Evolutionary conservation across 2,888 invertebrate species (phyloP).

Genomic region (Tyria jacobaeae): DNA sequence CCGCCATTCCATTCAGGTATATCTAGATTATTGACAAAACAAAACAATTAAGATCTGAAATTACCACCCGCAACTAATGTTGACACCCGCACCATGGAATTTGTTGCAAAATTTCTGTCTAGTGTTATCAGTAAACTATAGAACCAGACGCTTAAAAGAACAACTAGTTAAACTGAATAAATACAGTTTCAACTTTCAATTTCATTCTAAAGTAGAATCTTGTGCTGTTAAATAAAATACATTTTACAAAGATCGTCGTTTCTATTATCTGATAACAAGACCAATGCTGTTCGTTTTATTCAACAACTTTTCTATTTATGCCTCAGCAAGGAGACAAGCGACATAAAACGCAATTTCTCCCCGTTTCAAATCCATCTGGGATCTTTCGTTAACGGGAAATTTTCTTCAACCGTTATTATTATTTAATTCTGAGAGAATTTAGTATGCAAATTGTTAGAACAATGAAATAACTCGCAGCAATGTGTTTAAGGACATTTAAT

Average conservation of each 20-base stretch:
- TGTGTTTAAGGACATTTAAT: neutral
- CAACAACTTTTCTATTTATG: conserved; percentile 24
- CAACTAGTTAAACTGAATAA: too few species aligned
- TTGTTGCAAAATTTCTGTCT: too few species aligned
- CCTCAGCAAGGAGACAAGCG: conserved; percentile 10
- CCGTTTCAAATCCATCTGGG: conserved; percentile 10
- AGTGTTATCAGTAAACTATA: too few species aligned
- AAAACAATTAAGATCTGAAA: too few species aligned
- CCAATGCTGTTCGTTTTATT: conserved; percentile 7
- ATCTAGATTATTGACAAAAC: too few species aligned
- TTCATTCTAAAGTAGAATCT: neutral
- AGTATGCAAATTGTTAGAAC: conserved; percentile 37
- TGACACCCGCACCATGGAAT: too few species aligned
- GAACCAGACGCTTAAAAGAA: too few species aligned
- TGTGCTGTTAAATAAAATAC: neutral
- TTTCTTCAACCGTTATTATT: conserved; percentile 33
- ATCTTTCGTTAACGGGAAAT: conserved; percentile 30
- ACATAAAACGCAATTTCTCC: conserved; percentile 14
- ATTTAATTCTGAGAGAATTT: conserved; percentile 33
- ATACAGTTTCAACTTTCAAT: neutral
- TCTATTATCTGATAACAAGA: neutral
- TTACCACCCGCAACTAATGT: too few species aligned
- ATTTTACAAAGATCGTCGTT: neutral
- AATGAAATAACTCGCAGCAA: conserved; percentile 3
- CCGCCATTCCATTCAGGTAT: too few species aligned